These are phyloP conservation scores for Pentalonia nigronervosa DNA, from an alignment of 1,140 invertebrate species.

Conservation along the genomic window DNA sequence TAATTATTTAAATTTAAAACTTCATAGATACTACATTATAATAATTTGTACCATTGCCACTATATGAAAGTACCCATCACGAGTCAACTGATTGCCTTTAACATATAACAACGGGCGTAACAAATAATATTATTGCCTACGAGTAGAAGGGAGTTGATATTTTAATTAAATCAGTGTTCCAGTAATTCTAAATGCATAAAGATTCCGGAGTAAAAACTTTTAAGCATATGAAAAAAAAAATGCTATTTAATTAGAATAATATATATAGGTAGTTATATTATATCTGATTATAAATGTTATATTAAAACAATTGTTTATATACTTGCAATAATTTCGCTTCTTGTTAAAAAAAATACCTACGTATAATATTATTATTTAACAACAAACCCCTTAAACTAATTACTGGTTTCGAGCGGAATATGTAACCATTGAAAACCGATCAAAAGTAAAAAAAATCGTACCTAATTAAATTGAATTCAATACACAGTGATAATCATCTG, in stretches of 20 bases:
- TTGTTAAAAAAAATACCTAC: background rate
- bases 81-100: background rate
- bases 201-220: no score
- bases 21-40: background rate
- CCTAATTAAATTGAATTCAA: background rate
- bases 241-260: background rate
- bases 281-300: background rate
- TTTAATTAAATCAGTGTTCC: background rate
- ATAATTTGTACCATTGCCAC: background rate
- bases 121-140: background rate
- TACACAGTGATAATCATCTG: background rate
- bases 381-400: background rate
- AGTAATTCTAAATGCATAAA: background rate
- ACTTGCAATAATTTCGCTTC: background rate
- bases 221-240: no score
- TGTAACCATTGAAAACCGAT: no score
- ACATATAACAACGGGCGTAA: background rate
- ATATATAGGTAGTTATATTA: background rate
- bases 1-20: background rate
- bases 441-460: no score
- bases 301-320: background rate
- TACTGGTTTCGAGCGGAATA: no score
- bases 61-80: background rate
- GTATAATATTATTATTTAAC: background rate
- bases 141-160: background rate